Evolutionary conservation across 2,888 invertebrate species (phyloP).

Genomic region (Timema cristinae): DNA sequence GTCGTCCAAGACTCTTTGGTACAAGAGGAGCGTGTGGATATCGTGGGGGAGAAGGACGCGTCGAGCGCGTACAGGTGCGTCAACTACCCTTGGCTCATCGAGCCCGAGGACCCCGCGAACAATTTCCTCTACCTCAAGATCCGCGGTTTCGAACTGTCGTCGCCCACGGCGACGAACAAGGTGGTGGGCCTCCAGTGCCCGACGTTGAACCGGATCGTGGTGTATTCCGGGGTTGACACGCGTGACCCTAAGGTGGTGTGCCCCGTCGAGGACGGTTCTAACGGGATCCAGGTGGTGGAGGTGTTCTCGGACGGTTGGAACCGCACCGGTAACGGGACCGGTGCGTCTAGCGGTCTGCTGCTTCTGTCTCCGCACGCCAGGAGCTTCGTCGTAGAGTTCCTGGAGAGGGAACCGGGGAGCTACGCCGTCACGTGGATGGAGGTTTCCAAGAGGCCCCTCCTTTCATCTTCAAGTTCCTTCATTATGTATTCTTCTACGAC

Average conservation of each 20-base stretch:
- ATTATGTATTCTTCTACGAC: constrained; percentile 45
- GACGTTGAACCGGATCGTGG: constrained; percentile 66
- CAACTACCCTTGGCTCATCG: constrained; percentile 73
- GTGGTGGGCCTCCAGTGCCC: constrained; percentile 47
- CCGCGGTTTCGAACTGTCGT: constrained; percentile 56
- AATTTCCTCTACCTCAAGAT: constrained; percentile 69
- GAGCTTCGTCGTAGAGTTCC: constrained; percentile 70
- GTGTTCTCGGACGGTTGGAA: constrained; percentile 70
- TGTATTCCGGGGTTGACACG: constrained; percentile 66
- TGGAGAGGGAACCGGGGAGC: constrained; percentile 67
- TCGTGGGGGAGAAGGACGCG: constrained; percentile 33
- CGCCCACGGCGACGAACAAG: constrained; percentile 8
- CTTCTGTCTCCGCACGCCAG: constrained; percentile 52
- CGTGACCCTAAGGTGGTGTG: constrained; percentile 62
- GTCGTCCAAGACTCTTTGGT: constrained; percentile 23
- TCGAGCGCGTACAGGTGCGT: constrained; percentile 48
- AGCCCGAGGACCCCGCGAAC: constrained; percentile 65
- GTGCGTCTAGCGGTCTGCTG: constrained; percentile 37
- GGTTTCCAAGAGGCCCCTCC: constrained; percentile 53
- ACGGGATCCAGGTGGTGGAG: constrained; percentile 50
- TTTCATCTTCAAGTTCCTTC: constrained; percentile 51
- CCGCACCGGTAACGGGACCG: constrained; percentile 40
- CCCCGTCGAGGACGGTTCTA: constrained; percentile 47
- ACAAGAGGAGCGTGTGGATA: constrained; percentile 30
- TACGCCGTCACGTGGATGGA: constrained; percentile 77